These are phyloP conservation scores for Nibea coibor DNA, from an alignment of 2,113 vertebrate species.

Conservation along the genomic window DNA sequence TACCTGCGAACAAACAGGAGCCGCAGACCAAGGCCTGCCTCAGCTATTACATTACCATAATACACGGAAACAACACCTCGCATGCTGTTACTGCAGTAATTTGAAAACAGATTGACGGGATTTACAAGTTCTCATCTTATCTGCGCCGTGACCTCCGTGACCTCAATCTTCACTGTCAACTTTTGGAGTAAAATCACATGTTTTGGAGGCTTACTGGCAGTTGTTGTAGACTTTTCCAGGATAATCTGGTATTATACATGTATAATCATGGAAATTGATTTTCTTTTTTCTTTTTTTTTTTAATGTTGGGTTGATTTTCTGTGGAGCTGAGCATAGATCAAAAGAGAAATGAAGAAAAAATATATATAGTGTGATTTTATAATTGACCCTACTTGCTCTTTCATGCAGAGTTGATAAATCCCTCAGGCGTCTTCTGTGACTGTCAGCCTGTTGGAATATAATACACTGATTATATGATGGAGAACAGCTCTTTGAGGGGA, in stretches of 20 bases:
- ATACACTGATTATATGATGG: conserved; percentile 4
- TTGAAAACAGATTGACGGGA: conserved; percentile 79
- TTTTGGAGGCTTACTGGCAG: conserved; percentile 60
- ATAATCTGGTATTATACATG: conserved; percentile 73
- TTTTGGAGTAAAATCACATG: conserved; percentile 60
- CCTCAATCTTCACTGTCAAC: conserved; percentile 72
- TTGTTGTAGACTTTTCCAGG: conserved; percentile 55
- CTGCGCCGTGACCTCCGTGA: conserved; percentile 62
- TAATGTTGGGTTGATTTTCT: conserved; percentile 48
- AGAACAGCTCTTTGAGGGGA: conserved; percentile 13
- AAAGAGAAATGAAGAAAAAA: conserved; percentile 1
- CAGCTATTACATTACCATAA: conserved; percentile 79
- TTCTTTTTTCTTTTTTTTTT: conserved; percentile 33
- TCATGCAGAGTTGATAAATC: conserved; percentile 69
- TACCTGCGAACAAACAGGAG: conserved; percentile 78
- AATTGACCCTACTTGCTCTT: conserved; percentile 75
- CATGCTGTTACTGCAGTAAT: conserved; percentile 71
- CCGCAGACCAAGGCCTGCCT: conserved; percentile 73
- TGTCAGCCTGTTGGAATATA: conserved; percentile 12
- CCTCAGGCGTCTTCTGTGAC: conserved; percentile 33
- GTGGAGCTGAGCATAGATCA: conserved; percentile 16
- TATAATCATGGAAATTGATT: conserved; percentile 70
- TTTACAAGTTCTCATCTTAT: conserved; percentile 76
- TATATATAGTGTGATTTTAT: conserved; percentile 74
- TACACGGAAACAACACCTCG: conserved; percentile 79